phyloP scores from a whole-genome alignment of 1,140 invertebrate species.

The Ceratina calcarata region DNA sequence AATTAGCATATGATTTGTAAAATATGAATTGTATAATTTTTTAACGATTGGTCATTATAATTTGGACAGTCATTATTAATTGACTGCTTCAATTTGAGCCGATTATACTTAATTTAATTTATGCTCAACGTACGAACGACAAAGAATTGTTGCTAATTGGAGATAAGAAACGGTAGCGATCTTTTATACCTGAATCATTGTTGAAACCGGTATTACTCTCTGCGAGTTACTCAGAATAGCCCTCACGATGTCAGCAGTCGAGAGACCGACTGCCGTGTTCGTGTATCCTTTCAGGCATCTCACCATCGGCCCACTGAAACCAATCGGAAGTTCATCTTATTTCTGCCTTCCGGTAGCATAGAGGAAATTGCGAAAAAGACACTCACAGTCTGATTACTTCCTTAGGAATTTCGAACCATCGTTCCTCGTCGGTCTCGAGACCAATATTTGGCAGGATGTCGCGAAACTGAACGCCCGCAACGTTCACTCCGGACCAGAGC shows the following conservation, averaged over 20 bases:
- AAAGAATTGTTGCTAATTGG: background rate
- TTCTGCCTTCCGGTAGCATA: no score
- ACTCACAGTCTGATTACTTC: slow-evolving; percentile 81
- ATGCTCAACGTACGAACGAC: no score
- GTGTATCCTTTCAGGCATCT: slow-evolving; percentile 82
- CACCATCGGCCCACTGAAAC: slow-evolving; percentile 78
- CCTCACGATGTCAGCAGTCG: slow-evolving; percentile 79
- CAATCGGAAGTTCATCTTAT: background rate
- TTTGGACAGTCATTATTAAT: no score
- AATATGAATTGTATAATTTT: no score
- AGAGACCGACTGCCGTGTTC: slow-evolving; percentile 81
- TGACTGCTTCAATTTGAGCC: background rate
- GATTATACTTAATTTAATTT: background rate
- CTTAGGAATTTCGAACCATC: slow-evolving; percentile 80
- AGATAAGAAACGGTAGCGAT: background rate
- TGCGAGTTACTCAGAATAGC: slow-evolving; percentile 81
- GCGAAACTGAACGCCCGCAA: slow-evolving; percentile 83
- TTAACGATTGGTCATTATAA: no score
- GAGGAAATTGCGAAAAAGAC: background rate
- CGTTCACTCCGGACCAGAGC: slow-evolving; percentile 85
- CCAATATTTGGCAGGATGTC: slow-evolving; percentile 82
- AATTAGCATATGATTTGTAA: no score
- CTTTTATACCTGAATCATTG: slow-evolving; percentile 80
- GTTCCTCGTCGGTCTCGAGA: slow-evolving; percentile 80
- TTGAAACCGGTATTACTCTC: slow-evolving; percentile 81